Evolutionary conservation across 2,888 invertebrate genomes (phyloP).

Genomic region (Nemoura dubitans): DNA sequence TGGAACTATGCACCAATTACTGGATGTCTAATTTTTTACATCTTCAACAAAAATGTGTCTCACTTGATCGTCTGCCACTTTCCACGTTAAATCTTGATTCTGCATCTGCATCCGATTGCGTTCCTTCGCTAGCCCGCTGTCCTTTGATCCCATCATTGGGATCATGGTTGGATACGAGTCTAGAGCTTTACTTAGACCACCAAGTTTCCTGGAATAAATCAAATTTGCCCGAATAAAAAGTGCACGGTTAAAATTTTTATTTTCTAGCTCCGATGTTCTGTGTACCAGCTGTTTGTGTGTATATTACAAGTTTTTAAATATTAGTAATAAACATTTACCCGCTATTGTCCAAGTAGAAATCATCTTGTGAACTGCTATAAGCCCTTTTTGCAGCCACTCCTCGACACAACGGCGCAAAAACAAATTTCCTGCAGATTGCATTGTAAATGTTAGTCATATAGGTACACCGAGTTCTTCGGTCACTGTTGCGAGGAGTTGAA

Average conservation of each 20-base stretch:
- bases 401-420: conserved; percentile 44
- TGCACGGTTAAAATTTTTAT: too few relatives aligned
- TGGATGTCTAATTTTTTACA: neutral
- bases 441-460: neutral
- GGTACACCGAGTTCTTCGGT: neutral
- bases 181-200: neutral
- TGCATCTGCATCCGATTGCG: neutral
- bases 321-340: conserved; percentile 1
- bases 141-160: neutral
- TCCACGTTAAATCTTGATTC: neutral
- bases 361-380: neutral
- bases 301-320: too few relatives aligned
- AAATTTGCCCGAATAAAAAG: neutral
- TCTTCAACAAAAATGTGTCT: neutral
- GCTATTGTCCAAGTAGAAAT: conserved; percentile 13
- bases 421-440: conserved; percentile 40
- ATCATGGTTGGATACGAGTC: neutral
- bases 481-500: neutral
- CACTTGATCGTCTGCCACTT: neutral
- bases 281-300: too few relatives aligned
- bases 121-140: neutral
- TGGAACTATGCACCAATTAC: too few relatives aligned
- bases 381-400: conserved; percentile 45
- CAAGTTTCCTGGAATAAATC: neutral
- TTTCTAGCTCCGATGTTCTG: too few relatives aligned